Base-by-base conservation (phyloP, 2,888 invertebrate species). In the Harmothoe impar region DNA sequence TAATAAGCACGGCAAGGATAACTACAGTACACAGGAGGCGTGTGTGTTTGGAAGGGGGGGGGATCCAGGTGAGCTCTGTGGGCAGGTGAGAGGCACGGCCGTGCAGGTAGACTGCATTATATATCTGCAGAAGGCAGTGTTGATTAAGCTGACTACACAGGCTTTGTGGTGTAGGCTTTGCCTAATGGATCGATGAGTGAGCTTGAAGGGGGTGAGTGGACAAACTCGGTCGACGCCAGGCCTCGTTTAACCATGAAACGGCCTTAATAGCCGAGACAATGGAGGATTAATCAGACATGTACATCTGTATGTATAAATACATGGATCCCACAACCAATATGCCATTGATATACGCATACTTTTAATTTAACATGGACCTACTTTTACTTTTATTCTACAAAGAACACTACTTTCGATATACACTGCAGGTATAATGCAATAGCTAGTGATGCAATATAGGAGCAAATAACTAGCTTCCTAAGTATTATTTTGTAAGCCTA, bases 111-210 rank as follows among this genome's bases (percentile, higher is more conserved):
- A 43, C 43, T 43, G 43, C 10, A 10, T 43, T 43, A 43, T 43
- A 10, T 43, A 43, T 43, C 43, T 43, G 43, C 5, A 43, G 43
- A 43, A 43, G 72, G 29, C 72, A n/a, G 29, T 29, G 72, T 72
- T 29, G 72, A 72, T 72, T 72, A 72, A 72, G 72, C 72, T 31
- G 72, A 29, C 72, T 72, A 72, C 72, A 72, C 31, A 72, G 7
- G 72, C 31, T 72, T 72, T 29, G 29, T 15, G 15, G 29, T 25
- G 15, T 31, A 62, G 31, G 72, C 72, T 72, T 72, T 72, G 72
- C 29, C 31, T 72, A 72, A 72, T 72, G 72, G 72, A 29, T 72
- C 72, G 72, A 72, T 72, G 29, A 72, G 72, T n/a, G 72, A 72
- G 29, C 17, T 25, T 72, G 72, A 29, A 72, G 72, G 72, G 17